These are phyloP conservation scores for Paelopatides confundens DNA, from an alignment of 53 echinoderm and acorn worm species.

Conservation along the genomic window DNA sequence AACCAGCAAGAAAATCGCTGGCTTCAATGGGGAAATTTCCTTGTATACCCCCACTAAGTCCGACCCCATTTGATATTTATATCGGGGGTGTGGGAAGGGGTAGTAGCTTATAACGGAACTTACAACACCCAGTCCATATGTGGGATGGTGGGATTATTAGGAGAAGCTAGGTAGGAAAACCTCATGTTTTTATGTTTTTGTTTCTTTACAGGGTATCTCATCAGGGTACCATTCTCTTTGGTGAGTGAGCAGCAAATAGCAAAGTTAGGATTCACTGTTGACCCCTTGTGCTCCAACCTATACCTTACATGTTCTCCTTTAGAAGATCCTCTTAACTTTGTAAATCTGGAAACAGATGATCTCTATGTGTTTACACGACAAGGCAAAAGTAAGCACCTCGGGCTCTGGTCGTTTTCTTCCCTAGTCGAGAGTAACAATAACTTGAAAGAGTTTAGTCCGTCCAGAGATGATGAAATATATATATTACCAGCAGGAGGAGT, in stretches of 20 bases:
- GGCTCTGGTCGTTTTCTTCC: slow-evolving; percentile 63
- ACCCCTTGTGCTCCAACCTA: slow-evolving; percentile 43
- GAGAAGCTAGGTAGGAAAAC: too few species aligned
- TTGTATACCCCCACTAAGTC: too few species aligned
- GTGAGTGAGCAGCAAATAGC: not conserved
- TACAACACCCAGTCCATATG: too few species aligned
- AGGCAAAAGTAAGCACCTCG: slow-evolving; percentile 80
- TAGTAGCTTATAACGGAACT: too few species aligned
- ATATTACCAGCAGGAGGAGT: slow-evolving; percentile 72
- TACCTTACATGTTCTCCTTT: not conserved
- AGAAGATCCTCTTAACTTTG: not conserved
- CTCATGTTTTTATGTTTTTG: not conserved
- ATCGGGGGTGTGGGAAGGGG: too few species aligned
- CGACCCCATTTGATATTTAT: too few species aligned
- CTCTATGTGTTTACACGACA: slow-evolving; percentile 82
- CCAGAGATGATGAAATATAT: slow-evolving; percentile 43
- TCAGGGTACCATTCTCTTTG: not conserved
- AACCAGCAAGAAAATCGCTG: too few species aligned
- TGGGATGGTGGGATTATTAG: too few species aligned
- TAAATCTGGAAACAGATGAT: not conserved
- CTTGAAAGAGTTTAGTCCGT: slow-evolving; percentile 67
- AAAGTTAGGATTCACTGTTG: not conserved
- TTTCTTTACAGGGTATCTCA: slow-evolving; percentile 59
- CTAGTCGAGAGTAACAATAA: slow-evolving; percentile 79
- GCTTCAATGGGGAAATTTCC: too few species aligned